These are phyloP conservation scores for Hyposmocoma kahamanoa DNA, from an alignment of 1,140 invertebrate genomes.

Conservation along the genomic window DNA sequence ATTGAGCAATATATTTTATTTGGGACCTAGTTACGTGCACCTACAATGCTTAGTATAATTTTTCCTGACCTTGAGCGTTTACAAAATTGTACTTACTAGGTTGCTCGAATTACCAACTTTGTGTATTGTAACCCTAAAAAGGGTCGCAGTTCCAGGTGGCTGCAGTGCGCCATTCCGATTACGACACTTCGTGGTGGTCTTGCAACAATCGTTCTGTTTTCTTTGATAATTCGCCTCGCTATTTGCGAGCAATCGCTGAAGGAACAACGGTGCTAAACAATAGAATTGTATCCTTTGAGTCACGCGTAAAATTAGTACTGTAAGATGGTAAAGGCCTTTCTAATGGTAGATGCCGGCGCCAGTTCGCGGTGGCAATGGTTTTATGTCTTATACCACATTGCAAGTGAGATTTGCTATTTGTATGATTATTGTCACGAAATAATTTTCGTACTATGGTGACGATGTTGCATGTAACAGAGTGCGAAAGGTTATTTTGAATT, in stretches of 20 bases:
- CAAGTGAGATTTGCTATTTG: neutral
- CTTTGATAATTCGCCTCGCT: constrained; percentile 44
- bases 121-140: neutral
- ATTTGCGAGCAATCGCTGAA: constrained; percentile 29
- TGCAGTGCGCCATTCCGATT: constrained; percentile 8
- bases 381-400: too few species aligned
- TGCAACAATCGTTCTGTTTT: constrained; percentile 25
- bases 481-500: too few species aligned
- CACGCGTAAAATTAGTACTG: neutral
- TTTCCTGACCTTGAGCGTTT: neutral
- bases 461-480: neutral
- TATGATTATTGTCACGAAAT: neutral
- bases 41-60: neutral
- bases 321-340: too few species aligned
- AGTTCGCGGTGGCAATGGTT: too few species aligned
- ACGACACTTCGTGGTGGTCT: constrained; percentile 5
- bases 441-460: neutral
- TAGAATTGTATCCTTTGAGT: constrained; percentile 52
- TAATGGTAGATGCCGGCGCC: too few species aligned
- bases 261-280: constrained; percentile 33
- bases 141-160: constrained; percentile 9
- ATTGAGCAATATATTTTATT: constrained; percentile 27
- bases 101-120: neutral
- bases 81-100: neutral
- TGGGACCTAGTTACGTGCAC: neutral